phyloP scores from a whole-genome alignment of 2,797 vertebrate genomes.

The Capromys pilorides region DNA sequence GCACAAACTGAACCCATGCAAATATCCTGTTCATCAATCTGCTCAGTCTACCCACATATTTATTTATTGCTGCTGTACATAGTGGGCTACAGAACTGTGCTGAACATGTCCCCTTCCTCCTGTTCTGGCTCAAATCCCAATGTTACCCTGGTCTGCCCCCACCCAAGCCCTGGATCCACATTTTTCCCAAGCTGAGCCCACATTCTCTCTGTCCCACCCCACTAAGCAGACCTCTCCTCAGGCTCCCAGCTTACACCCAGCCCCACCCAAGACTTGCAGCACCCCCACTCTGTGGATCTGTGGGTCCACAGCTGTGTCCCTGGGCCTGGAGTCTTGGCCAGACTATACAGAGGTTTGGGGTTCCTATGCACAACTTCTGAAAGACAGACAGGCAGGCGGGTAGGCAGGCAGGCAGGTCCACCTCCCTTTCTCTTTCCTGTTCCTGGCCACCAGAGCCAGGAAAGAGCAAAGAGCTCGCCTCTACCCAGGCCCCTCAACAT shows the following conservation, averaged over 20 bases:
- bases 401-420: too few species aligned
- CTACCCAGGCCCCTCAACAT: too few species aligned
- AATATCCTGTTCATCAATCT: not conserved
- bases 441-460: too few species aligned
- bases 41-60: not conserved
- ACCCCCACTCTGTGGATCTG: too few species aligned
- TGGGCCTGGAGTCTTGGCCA: too few species aligned
- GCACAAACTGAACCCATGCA: not conserved
- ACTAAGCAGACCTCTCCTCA: not conserved
- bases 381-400: too few species aligned
- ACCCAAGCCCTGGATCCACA: not conserved
- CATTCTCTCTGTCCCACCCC: not conserved
- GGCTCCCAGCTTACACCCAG: not conserved
- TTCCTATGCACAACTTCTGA: too few species aligned
- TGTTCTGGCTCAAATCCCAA: not conserved
- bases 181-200: not conserved
- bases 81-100: not conserved
- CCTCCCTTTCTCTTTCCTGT: too few species aligned
- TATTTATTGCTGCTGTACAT: slow-evolving; percentile 34
- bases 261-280: too few species aligned
- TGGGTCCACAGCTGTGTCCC: too few species aligned
- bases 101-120: not conserved
- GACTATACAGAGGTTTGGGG: too few species aligned
- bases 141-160: not conserved
- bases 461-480: too few species aligned